Evolutionary conservation across 2,113 vertebrate species (phyloP), one percentile per base, ranked within the genome.

Genomic region (Phycodurus eques): DNA sequence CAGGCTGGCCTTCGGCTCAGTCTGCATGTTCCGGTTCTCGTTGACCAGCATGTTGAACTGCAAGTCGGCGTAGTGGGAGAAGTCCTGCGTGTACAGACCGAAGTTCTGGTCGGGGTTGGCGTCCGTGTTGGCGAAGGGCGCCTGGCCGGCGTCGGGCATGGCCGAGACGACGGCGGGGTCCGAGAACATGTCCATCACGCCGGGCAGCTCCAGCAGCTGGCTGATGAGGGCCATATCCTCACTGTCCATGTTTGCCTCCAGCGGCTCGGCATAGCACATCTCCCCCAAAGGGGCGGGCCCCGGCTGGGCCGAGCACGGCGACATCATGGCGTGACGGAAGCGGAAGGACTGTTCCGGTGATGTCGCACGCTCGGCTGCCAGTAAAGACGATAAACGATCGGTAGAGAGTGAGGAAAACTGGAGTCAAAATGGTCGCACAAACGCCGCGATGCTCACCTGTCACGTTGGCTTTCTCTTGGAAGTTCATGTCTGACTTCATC

Each of bases 21-120:
- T 0, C 72, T 74, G 84, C 0, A 39, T 33, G 11, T 53, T 72
- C 61, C 88, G 90, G 70, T 15, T 89, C 76, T 89, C 91, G 1
- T 74, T 89, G 65, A 92, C 83, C 0, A 92, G 85, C 82, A 81
- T 89, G 78, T 73, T 91, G 76, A 92, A 90, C 67, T 89, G 88
- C 35, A 86, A 4, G 69, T 94, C 93, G 4, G 63, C 88, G 61
- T 85, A 89, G 15, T 83, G 82, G 17, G 87, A 44, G 59, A 90
- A 83, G 82, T 93, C 89, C 76, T 76, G 84, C 8, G 33, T 8
- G 74, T 72, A 80, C 0, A 56, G 0, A 44, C 42, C 68, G 2
- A 80, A 62, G 78, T 70, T 78, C 44, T 67, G 73, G 74, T 79
- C 86, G 33, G 78, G 80, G 83, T 82, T 89, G 43, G 63, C 31